A percentile compares a stretch with the other conserved stretches of the same genome.
phyloP scores from a whole-genome alignment of 2,888 invertebrate genomes.

The Drosophila limbata region DNA sequence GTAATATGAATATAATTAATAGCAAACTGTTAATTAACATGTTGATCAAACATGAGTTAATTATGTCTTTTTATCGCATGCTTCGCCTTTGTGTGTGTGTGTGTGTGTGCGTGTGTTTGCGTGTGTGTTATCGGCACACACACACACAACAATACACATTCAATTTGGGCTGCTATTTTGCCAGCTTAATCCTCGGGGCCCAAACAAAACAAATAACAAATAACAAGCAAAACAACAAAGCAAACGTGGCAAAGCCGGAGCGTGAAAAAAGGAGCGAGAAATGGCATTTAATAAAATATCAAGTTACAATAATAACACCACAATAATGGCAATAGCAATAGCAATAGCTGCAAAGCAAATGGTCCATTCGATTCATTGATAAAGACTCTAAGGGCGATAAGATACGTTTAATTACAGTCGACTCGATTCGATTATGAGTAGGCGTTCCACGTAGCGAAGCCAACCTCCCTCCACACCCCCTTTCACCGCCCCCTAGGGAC shows the following conservation, averaged over 20 bases:
- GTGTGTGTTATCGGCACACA: slow-evolving; percentile 23
- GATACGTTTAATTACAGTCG: slow-evolving; percentile 72
- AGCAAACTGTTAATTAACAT: slow-evolving; percentile 75
- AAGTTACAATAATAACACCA: slow-evolving; percentile 60
- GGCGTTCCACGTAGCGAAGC: not conserved
- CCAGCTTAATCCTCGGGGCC: slow-evolving; percentile 67
- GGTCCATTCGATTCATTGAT: slow-evolving; percentile 66
- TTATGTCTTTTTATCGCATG: slow-evolving; percentile 58
- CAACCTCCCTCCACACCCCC: not conserved
- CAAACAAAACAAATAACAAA: slow-evolving; percentile 63
- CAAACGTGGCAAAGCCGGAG: slow-evolving; percentile 21
- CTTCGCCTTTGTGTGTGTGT: slow-evolving; percentile 39
- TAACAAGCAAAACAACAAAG: slow-evolving; percentile 51
- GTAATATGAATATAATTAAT: slow-evolving; percentile 77
- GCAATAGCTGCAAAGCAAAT: slow-evolving; percentile 45
- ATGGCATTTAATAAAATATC: slow-evolving; percentile 71
- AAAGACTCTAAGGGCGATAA: slow-evolving; percentile 65
- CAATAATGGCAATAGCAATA: slow-evolving; percentile 35
- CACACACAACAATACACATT: slow-evolving; percentile 52
- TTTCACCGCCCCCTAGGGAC: not conserved
- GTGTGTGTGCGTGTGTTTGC: slow-evolving; percentile 9
- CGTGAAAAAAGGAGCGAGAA: slow-evolving; percentile 63
- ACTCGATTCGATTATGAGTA: slow-evolving; percentile 39
- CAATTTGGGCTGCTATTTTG: slow-evolving; percentile 62
- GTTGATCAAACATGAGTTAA: slow-evolving; percentile 76